phyloP scores from a whole-genome alignment of 2,797 vertebrate genomes.

The Malurus leucopterus region DNA sequence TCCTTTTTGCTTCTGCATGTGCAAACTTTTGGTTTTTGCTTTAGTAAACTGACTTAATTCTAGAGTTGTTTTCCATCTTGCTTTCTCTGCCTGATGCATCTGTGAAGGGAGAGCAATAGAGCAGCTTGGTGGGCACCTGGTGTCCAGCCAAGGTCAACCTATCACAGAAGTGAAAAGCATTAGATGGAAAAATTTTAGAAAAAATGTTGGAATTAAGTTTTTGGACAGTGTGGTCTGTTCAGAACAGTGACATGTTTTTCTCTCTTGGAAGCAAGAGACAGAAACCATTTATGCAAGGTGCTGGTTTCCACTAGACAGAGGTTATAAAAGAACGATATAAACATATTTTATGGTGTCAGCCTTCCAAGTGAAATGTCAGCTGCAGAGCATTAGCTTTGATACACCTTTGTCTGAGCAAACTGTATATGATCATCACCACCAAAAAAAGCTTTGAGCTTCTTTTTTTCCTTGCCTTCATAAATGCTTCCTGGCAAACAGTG shows the following conservation, averaged over 20 bases:
- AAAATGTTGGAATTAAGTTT: neutral
- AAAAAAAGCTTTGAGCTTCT: neutral
- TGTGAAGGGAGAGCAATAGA: neutral
- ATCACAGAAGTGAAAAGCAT: neutral
- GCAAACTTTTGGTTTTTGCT: neutral
- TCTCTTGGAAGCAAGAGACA: neutral
- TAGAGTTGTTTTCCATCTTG: neutral
- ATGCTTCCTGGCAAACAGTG: neutral
- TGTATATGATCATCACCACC: neutral
- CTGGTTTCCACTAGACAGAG: neutral
- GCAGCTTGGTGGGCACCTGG: neutral
- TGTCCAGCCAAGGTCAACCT: neutral
- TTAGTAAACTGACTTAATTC: neutral
- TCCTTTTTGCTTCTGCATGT: rapidly evolving
- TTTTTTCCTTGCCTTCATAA: neutral
- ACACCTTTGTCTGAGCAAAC: neutral
- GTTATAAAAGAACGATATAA: rapidly evolving
- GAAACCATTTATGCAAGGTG: neutral
- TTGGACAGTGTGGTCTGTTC: neutral
- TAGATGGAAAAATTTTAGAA: neutral
- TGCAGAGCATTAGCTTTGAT: neutral
- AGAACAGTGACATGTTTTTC: neutral
- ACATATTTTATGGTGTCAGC: neutral
- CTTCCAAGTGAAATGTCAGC: neutral
- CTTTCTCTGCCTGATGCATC: neutral